phyloP scores from a whole-genome alignment of 1,140 invertebrate species.

The Cherax destructor region DNA sequence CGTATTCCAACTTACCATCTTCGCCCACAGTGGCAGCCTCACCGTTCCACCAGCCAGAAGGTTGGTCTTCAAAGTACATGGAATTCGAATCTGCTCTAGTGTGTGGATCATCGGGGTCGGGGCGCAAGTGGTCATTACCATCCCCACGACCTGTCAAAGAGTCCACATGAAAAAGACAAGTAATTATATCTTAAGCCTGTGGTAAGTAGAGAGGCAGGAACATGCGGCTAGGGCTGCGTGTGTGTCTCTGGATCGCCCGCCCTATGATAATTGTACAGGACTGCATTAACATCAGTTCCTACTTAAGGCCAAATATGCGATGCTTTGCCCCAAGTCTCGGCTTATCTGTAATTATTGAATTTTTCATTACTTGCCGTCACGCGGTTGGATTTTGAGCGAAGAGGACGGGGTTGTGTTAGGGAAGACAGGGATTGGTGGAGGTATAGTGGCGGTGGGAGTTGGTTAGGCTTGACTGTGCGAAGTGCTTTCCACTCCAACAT shows the following conservation, averaged over 20 bases:
- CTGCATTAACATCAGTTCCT: conserved; percentile 61
- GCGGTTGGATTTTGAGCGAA: conserved; percentile 44
- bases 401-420: not conserved
- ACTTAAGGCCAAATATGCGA: conserved; percentile 63
- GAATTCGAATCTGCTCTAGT: not conserved
- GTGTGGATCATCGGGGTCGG: conserved; percentile 24
- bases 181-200: conserved; percentile 63
- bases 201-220: conserved; percentile 45
- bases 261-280: conserved; percentile 62
- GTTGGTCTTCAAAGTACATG: not conserved
- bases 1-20: not conserved
- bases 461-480: not conserved
- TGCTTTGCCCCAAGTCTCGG: conserved; percentile 41
- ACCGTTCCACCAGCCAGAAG: not conserved
- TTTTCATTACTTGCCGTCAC: conserved; percentile 66
- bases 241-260: conserved; percentile 56
- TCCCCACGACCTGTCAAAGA: conserved; percentile 68
- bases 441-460: not conserved
- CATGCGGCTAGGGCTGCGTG: conserved; percentile 18
- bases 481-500: not conserved
- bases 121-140: conserved; percentile 57
- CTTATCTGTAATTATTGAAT: conserved; percentile 66
- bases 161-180: conserved; percentile 66
- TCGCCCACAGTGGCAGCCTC: too few relatives aligned
- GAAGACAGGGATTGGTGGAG: not conserved